A percentile compares a stretch with the other conserved stretches of the same genome.
phyloP scores from a whole-genome alignment of 1,140 invertebrate genomes.

The Nephila pilipes region DNA sequence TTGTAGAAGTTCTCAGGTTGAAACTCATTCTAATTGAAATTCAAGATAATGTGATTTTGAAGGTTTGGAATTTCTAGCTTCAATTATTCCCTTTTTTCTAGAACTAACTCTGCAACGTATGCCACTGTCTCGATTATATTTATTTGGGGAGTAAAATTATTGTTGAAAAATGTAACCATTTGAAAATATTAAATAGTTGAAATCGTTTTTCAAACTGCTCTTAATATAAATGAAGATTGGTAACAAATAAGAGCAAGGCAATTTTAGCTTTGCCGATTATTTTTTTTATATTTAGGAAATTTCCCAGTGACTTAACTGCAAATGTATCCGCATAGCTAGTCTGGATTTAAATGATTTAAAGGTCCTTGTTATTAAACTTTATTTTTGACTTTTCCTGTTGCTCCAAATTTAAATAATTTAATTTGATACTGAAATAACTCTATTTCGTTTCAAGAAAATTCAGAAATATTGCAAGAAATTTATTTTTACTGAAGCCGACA shows the following conservation, averaged over 20 bases:
- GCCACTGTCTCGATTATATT: slow-evolving; percentile 35
- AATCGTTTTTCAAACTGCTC: slow-evolving; percentile 45
- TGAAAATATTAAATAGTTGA: too few relatives aligned
- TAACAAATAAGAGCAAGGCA: slow-evolving; percentile 5
- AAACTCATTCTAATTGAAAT: slow-evolving; percentile 8
- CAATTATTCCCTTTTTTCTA: slow-evolving; percentile 5
- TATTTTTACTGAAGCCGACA: slow-evolving; percentile 23
- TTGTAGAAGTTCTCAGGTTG: too few relatives aligned
- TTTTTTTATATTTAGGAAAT: background rate
- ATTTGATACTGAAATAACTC: background rate
- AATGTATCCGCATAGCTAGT: slow-evolving; percentile 44
- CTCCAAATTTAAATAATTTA: slow-evolving; percentile 1
- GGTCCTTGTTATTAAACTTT: slow-evolving; percentile 13
- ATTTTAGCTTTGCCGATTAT: too few relatives aligned
- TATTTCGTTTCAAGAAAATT: slow-evolving; percentile 49
- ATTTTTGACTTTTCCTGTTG: background rate
- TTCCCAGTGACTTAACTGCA: slow-evolving; percentile 18
- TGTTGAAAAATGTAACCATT: slow-evolving; percentile 21
- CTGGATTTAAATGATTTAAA: slow-evolving; percentile 38
- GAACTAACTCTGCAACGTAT: slow-evolving; percentile 45
- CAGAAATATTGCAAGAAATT: slow-evolving; percentile 40
- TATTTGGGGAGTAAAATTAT: slow-evolving; percentile 33
- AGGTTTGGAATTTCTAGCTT: background rate
- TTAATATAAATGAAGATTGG: slow-evolving; percentile 23
- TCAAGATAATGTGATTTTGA: slow-evolving; percentile 23